Evolutionary conservation across 2,113 vertebrate genomes (phyloP), one percentile per base, ranked within the genome.

Genomic region (Macquaria ambigua): DNA sequence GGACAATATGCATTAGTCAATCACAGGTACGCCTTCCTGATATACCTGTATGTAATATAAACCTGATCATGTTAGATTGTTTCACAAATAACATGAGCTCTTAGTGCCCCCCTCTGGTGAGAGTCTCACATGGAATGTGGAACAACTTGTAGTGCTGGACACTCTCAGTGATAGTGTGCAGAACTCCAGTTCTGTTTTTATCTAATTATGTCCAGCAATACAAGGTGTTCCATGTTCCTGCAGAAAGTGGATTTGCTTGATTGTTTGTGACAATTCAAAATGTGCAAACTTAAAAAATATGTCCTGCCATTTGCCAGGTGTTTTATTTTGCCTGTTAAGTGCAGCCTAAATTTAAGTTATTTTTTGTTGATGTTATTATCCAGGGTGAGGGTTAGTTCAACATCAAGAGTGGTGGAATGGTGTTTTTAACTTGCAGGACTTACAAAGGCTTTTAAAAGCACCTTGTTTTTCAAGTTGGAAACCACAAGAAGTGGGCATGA

Each of bases 41-140:
- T 21, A 21, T 48, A 52, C 9, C 63, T 23, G n/a, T 21, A 39
- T n/a, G 12, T 46, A 53, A 66, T 72, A 72, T 63, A 72, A 80
- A 71, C 23, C 6, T 59, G 41, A 34, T 11, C 48, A 37, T 66
- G 34, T 59, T 28, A 4, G 53, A 56, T 7, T 50, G 14, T 10
- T 0, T 58, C 5, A 64, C 46, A 61, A 28, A 81, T 6, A 52
- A 23, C 9, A 21, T 56, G 18, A 79, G 37, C 67, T 84, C 16
- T 46, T 52, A 68, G 69, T 84, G 89, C 87, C 85, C 82, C 74
- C 81, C 50, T 79, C 58, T 88, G 89, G 84, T 56, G 48, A 64
- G 21, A 56, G 39, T 77, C 14, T 55, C 53, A 59, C 28, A 46
- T 46, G 41, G 46, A 74, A 34, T 28, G 56, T 63, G 48, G 31